Evolutionary conservation across 2,797 vertebrate genomes (phyloP), one percentile per base, ranked within the genome.

Genomic region (Acomys russatus): DNA sequence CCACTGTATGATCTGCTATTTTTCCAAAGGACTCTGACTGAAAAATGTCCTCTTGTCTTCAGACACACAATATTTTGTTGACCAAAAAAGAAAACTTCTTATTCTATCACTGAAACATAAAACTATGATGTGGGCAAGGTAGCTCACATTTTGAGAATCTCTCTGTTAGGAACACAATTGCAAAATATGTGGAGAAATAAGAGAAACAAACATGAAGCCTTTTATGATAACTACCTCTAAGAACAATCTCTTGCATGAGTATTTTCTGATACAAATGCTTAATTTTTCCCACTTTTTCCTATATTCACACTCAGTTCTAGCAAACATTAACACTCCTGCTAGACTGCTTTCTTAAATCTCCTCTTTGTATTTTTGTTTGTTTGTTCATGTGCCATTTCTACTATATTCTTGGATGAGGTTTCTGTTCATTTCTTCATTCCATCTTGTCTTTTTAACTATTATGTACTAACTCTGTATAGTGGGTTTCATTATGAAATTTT

Each of bases 21-120:
- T 90, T 96, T 90, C 44, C 18, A 94, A 85, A 63, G 6, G 20
- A 61, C 59, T 84, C 49, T 12, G 91, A 82, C 44, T 76, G 38
- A 77, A 64, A 73, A 74, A 22, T 63, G 35, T 90, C 78, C 73
- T 91, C 35, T 86, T n/a, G n/a, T n/a, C n/a, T n/a, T n/a, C n/a
- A n/a, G 10, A 83, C 54, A 3, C 28, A 82, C 5, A 51, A 6
- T 71, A n/a, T 38, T 92, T 76, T 91, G 51, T 70, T 93, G 9
- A 91, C 38, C 87, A 44, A 74, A 2, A 49, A 28, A 25, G 22
- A 49, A 2, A 64, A 23, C 38, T 35, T 76, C n/a, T 51, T 80
- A 54, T 30, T 12, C 15, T 77, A 74, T 1, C 35, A 68, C 49
- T 4, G 20, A 94, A 96, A 78, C 38, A 35, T 44, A 77, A 77